Base-by-base conservation (phyloP, 2,888 invertebrate species). In the Parthenolecanium corni region DNA sequence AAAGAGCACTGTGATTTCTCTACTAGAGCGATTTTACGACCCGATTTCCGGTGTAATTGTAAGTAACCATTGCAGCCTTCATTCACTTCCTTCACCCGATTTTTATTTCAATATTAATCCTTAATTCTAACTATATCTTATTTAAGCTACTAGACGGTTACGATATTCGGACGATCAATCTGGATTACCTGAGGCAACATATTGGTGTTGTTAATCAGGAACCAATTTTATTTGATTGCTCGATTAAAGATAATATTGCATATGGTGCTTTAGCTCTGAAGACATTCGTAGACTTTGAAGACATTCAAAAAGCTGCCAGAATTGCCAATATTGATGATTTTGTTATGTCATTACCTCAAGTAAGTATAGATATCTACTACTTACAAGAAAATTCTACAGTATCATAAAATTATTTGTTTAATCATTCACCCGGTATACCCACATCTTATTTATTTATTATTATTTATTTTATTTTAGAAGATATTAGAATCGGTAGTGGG, bases 1-100 rank as follows among this genome's bases (percentile, higher is more conserved):
- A 51, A 89, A 89, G 74, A 85, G 85, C 4, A 89, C 89, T 0
- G 79, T 84, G 64, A 79, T 88, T 21, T 84, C 85, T 70, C 73
- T 89, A 14, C 71, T 88, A 18, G 83, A 67, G 12, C 73, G 66
- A 31, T 66, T 89, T 72, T 93, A 94, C 71, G 89, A 89, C 71
- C 84, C 86, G 0, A 73, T 76, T 6, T 74, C 73, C 3, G 90
- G 90, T 11, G 71, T 76, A 42, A 80, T 89, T 66, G 79, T 80
- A 68, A 78, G 79, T 75, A 38, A n/a, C n/a, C n/a, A n/a, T n/a
- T n/a, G n/a, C n/a, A n/a, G n/a, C n/a, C n/a, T n/a, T n/a, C 12
- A 4, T 44, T n/a, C n/a, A n/a, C n/a, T n/a, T n/a, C n/a, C n/a
- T n/a, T n/a, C n/a, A n/a, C n/a, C n/a, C n/a, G n/a, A n/a, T n/a